phyloP scores from a whole-genome alignment of 2,797 vertebrate genomes.

The Phylloscopus collybita region DNA sequence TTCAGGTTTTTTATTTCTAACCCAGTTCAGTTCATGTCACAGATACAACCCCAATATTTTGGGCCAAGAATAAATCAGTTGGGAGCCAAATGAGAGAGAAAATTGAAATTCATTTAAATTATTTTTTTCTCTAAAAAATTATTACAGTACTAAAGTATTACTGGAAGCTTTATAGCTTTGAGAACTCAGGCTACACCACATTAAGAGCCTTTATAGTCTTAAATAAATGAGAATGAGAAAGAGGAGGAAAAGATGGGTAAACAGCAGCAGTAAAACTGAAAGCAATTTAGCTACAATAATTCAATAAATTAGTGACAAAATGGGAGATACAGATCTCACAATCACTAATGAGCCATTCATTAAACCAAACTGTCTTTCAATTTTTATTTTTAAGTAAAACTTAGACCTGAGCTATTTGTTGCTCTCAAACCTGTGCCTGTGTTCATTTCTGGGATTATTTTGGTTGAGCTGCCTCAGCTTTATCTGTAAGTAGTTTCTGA shows the following conservation, averaged over 20 bases:
- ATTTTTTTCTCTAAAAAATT: background rate
- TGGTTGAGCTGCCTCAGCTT: background rate
- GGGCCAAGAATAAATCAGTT: background rate
- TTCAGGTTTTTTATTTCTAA: background rate
- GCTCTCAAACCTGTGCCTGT: background rate
- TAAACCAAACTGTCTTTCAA: background rate
- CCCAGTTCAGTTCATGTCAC: accelerated
- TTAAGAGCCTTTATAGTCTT: background rate
- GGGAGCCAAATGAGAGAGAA: background rate
- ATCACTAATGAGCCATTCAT: background rate
- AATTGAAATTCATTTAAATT: background rate
- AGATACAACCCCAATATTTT: background rate
- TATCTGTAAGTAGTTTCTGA: background rate
- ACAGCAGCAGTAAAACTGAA: background rate
- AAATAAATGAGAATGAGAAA: background rate
- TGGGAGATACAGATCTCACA: background rate
- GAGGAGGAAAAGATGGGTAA: background rate
- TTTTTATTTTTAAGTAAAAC: background rate
- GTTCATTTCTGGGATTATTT: background rate
- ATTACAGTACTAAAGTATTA: background rate
- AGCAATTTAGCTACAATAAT: background rate
- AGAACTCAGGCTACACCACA: background rate
- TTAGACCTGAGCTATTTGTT: background rate
- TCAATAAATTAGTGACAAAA: background rate
- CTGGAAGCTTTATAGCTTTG: background rate